Evolutionary conservation across 2,888 invertebrate species (phyloP).

Genomic region (Euplagia quadripunctaria): DNA sequence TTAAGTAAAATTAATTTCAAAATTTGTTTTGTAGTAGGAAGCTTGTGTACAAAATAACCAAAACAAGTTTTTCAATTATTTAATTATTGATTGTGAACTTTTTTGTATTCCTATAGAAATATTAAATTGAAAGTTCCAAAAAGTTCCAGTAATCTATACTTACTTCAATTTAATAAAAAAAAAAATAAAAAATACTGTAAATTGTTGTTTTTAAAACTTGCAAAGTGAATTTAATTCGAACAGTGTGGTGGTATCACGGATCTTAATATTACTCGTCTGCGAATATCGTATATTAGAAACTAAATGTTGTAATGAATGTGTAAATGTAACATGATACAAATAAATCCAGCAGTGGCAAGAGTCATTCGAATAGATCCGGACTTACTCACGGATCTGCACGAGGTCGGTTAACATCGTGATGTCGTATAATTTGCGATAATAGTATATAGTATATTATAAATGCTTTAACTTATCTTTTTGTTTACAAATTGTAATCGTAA

Average conservation of each 20-base stretch:
- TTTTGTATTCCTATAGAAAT: too few relatives aligned
- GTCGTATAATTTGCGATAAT: conserved; percentile 52
- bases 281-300: conserved; percentile 22
- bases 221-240: neutral
- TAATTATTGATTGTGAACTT: too few relatives aligned
- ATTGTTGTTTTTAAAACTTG: neutral
- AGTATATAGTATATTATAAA: conserved; percentile 16
- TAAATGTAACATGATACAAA: conserved; percentile 29
- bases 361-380: conserved; percentile 58
- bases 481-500: conserved; percentile 33
- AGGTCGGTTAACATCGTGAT: conserved; percentile 62
- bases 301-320: conserved; percentile 29
- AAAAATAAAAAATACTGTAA: too few relatives aligned
- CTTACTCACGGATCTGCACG: conserved; percentile 64
- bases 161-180: neutral
- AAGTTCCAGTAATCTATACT: neutral
- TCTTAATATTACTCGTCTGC: neutral
- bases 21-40: too few relatives aligned
- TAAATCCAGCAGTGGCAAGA: conserved; percentile 51
- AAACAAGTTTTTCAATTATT: too few relatives aligned
- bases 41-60: too few relatives aligned
- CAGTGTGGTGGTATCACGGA: too few relatives aligned
- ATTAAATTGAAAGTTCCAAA: neutral
- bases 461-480: conserved; percentile 36
- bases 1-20: too few relatives aligned